Conservation (phyloP, 2,888 invertebrate genomes). For the Xanthorhoe spadicearia region DNA sequence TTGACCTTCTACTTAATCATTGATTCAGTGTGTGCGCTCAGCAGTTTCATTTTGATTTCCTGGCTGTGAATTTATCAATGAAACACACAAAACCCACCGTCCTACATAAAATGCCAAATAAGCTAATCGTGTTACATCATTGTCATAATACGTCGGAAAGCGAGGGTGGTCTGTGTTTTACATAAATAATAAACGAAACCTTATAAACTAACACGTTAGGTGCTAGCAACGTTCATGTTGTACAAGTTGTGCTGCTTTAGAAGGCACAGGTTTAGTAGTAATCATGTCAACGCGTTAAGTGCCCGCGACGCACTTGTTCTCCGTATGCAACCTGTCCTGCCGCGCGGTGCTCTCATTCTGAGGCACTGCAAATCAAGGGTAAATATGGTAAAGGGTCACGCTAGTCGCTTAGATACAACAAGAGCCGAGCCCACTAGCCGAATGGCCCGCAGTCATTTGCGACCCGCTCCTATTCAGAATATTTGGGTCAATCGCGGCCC, state of each 20-base stretch:
- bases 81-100: slow-evolving; percentile 16
- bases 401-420: slow-evolving; percentile 19
- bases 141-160: slow-evolving; percentile 46
- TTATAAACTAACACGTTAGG: too few relatives aligned
- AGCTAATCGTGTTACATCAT: slow-evolving; percentile 38
- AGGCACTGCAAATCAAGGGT: too few relatives aligned
- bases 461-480: slow-evolving; percentile 53
- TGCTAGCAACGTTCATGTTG: too few relatives aligned
- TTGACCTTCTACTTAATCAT: slow-evolving; percentile 14
- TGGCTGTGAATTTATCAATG: slow-evolving; percentile 27
- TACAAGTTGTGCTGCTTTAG: too few relatives aligned
- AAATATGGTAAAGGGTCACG: slow-evolving; percentile 50
- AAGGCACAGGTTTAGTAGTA: too few relatives aligned
- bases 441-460: slow-evolving; percentile 41
- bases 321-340: too few relatives aligned
- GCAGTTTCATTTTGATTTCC: slow-evolving; percentile 12
- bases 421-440: slow-evolving; percentile 30
- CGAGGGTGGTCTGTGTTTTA: slow-evolving; percentile 36
- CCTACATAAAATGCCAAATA: slow-evolving; percentile 31
- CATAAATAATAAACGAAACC: too few relatives aligned
- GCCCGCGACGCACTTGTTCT: too few relatives aligned
- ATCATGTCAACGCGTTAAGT: too few relatives aligned
- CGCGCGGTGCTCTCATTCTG: too few relatives aligned
- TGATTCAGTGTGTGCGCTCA: not conserved
- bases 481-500: slow-evolving; percentile 66